phyloP scores from a whole-genome alignment of 2,797 vertebrate species.

The Natrix natrix region DNA sequence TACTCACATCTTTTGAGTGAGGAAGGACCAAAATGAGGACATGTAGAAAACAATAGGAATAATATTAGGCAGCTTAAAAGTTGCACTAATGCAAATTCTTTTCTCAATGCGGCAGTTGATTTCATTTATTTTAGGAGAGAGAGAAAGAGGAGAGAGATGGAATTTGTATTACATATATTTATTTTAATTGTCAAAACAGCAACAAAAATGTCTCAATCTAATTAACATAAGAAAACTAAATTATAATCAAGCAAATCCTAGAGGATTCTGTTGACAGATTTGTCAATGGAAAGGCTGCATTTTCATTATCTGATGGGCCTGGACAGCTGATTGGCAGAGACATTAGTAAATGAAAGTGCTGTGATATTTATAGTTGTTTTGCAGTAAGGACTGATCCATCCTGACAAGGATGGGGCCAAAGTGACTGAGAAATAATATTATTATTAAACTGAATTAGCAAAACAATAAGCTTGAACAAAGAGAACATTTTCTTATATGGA shows the following conservation, averaged over 20 bases:
- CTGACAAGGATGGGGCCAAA: neutral
- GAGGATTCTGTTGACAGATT: neutral
- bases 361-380: neutral
- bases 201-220: neutral
- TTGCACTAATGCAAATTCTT: neutral
- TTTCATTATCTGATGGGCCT: neutral
- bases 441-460: neutral
- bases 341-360: neutral
- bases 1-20: constrained; percentile 38
- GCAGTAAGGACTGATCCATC: neutral
- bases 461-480: neutral
- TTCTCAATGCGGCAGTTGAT: neutral
- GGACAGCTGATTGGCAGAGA: neutral
- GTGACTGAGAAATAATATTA: neutral
- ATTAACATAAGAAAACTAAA: neutral
- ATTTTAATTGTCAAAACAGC: neutral
- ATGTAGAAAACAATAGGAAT: constrained; percentile 29
- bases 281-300: neutral
- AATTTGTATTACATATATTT: neutral
- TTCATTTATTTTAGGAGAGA: neutral
- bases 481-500: neutral
- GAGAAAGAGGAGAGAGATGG: neutral
- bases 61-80: neutral
- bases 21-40: constrained; percentile 38
- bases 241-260: neutral